These are phyloP conservation scores for Gastracanthus pulcherrimus DNA, from an alignment of 2,888 invertebrate genomes.

Conservation along the genomic window DNA sequence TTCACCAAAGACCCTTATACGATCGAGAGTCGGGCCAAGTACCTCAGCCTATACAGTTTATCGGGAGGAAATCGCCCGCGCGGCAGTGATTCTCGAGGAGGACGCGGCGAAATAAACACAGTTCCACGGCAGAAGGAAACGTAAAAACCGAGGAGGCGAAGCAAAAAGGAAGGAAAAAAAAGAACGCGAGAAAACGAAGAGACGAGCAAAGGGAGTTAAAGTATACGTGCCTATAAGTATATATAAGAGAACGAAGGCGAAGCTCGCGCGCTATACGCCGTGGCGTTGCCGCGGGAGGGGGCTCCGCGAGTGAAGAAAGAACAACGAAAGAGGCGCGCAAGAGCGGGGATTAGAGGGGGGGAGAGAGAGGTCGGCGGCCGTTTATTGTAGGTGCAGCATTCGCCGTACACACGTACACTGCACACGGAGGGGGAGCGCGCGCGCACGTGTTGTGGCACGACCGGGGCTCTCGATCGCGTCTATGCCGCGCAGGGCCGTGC, in stretches of 20 bases:
- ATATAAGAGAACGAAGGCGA: background rate
- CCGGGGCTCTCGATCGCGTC: background rate
- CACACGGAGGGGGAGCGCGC: background rate
- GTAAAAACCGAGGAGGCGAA: background rate
- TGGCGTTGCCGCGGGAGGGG: too few species aligned
- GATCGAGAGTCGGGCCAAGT: too few species aligned
- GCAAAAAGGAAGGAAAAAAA: background rate
- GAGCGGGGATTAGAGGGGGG: constrained; percentile 45
- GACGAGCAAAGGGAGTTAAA: background rate
- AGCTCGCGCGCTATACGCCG: too few species aligned
- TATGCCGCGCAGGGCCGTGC: constrained; percentile 25
- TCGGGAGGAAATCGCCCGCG: background rate
- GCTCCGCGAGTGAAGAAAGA: background rate
- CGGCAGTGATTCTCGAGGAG: background rate
- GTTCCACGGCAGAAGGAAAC: background rate
- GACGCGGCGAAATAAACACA: background rate
- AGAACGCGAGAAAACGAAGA: background rate
- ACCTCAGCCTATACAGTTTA: too few species aligned
- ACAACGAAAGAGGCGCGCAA: constrained; percentile 15
- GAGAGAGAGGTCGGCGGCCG: constrained; percentile 68
- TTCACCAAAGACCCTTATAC: too few species aligned
- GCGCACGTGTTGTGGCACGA: background rate
- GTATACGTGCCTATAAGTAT: too few species aligned
- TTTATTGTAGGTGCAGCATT: constrained; percentile 65
- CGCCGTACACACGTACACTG: background rate